phyloP scores from a whole-genome alignment of 2,888 invertebrate genomes.

The Serripes groenlandicus region DNA sequence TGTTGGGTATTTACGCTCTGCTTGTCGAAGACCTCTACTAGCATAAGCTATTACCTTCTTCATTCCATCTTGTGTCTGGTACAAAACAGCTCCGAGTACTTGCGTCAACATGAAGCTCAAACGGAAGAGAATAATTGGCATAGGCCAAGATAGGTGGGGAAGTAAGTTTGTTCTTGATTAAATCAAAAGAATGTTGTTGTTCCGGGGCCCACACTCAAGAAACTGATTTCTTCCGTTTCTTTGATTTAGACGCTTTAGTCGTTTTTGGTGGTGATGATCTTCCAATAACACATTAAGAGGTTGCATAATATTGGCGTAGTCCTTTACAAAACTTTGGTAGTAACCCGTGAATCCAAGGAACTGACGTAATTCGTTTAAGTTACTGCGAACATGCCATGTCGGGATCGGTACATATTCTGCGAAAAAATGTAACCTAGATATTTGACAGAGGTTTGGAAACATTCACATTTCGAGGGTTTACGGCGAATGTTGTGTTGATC shows the following conservation, averaged over 20 bases:
- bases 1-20: not conserved
- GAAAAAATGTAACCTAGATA: not conserved
- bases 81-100: not conserved
- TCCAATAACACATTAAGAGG: not conserved
- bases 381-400: too few species aligned
- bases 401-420: not conserved
- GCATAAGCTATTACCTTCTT: not conserved
- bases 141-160: not conserved
- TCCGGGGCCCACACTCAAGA: not conserved
- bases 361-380: not conserved
- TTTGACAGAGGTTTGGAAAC: not conserved
- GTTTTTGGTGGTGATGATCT: not conserved
- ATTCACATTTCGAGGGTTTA: not conserved
- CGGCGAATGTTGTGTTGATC: not conserved
- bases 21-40: not conserved
- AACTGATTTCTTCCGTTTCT: not conserved
- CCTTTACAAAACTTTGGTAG: not conserved
- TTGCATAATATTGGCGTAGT: not conserved
- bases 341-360: not conserved
- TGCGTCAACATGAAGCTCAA: not conserved
- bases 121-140: not conserved
- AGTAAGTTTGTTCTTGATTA: not conserved
- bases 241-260: not conserved
- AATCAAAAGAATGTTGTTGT: not conserved
- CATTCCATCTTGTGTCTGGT: not conserved